Evolutionary conservation across 2,113 vertebrate species (phyloP).

Genomic region (Calypte anna): DNA sequence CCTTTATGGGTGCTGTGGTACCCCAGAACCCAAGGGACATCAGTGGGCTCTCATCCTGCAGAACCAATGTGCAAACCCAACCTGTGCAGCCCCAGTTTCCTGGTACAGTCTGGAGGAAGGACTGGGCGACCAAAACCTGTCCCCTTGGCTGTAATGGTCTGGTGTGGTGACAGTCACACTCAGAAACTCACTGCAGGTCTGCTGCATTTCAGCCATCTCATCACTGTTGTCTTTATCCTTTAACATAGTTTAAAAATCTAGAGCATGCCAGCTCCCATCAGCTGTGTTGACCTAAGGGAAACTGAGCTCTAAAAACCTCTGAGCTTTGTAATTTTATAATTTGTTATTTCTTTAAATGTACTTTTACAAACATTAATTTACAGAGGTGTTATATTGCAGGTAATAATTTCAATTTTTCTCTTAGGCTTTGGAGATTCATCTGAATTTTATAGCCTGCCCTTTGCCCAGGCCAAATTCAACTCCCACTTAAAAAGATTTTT

Average conservation of each 20-base stretch:
- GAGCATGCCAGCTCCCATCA: fast-evolving
- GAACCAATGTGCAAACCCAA: no score
- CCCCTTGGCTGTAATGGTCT: fast-evolving
- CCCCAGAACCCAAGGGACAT: fast-evolving
- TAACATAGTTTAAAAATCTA: neutral
- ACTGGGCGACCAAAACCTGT: fast-evolving
- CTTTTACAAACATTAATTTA: neutral
- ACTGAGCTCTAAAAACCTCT: neutral
- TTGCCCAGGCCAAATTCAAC: neutral
- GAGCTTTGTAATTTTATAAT: neutral
- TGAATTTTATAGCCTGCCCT: neutral
- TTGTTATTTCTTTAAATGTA: neutral
- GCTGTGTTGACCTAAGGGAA: neutral
- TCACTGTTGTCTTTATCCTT: neutral
- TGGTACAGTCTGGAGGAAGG: fast-evolving
- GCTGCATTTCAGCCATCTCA: neutral
- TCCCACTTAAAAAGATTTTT: neutral
- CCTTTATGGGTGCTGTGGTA: neutral
- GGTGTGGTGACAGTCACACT: neutral
- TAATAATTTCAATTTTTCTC: neutral
- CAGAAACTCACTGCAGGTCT: neutral
- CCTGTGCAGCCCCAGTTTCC: fast-evolving
- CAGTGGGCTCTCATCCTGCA: fast-evolving
- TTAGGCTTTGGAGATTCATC: neutral
- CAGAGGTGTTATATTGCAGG: neutral